phyloP scores from a whole-genome alignment of 1,140 invertebrate genomes.

The Rhagoletis zephyria region DNA sequence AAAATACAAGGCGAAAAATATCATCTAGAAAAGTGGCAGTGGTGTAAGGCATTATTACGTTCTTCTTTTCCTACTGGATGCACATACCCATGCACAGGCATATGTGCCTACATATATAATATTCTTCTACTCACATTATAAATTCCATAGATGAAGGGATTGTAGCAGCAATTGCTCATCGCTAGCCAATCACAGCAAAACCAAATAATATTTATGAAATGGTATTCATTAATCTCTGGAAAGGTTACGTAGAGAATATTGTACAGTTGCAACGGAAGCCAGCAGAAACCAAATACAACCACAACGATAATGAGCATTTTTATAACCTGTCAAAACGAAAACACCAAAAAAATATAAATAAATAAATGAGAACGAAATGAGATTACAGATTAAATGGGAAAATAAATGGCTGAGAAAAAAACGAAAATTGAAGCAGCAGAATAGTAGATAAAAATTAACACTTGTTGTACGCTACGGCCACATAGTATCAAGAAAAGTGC shows the following conservation, averaged over 20 bases:
- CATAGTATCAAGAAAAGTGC: too few relatives aligned
- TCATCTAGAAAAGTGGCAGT: too few relatives aligned
- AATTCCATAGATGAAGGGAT: constrained; percentile 89
- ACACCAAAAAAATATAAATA: constrained; percentile 8
- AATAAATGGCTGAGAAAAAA: background rate
- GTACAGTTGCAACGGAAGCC: constrained; percentile 86
- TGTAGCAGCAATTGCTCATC: constrained; percentile 90
- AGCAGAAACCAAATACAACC: constrained; percentile 85
- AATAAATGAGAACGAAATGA: background rate
- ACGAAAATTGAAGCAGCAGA: background rate
- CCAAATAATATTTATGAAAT: constrained; percentile 84
- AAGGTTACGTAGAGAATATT: constrained; percentile 82
- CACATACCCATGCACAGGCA: background rate
- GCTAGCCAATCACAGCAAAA: constrained; percentile 89
- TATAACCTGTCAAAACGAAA: constrained; percentile 79
- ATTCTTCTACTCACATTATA: constrained; percentile 82
- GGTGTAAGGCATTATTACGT: too few relatives aligned
- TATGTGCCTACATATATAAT: background rate
- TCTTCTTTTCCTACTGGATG: too few relatives aligned
- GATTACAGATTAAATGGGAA: background rate
- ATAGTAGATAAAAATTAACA: background rate
- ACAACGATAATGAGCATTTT: constrained; percentile 90
- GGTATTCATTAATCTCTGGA: constrained; percentile 82
- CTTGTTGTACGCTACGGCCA: too few relatives aligned
- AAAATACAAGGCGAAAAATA: too few relatives aligned